Evolutionary conservation across 2,797 vertebrate species (phyloP).

Genomic region (Danio kyathit): DNA sequence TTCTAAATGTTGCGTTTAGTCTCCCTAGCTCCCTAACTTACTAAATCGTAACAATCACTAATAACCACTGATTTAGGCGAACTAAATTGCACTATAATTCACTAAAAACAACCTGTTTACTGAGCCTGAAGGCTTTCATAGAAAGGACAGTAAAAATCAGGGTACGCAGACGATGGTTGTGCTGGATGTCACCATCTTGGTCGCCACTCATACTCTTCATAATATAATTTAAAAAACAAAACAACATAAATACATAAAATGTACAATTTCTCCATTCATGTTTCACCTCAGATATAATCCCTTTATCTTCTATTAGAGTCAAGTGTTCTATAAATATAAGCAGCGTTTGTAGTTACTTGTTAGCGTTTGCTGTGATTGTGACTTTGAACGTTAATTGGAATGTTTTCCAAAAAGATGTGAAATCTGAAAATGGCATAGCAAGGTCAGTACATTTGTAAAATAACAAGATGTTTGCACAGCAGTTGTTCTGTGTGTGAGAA

Average conservation of each 20-base stretch:
- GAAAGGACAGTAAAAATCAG: no score
- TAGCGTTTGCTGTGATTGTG: neutral
- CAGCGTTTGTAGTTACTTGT: conserved; percentile 9
- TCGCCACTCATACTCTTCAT: neutral
- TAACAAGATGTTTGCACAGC: conserved; percentile 36
- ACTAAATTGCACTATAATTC: neutral
- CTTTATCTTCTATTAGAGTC: neutral
- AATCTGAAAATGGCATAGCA: conserved; percentile 23
- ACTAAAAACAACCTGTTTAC: neutral
- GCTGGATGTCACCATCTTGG: neutral
- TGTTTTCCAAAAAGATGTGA: conserved; percentile 25
- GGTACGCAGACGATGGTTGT: no score
- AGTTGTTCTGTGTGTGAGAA: conserved; percentile 7
- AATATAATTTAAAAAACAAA: neutral
- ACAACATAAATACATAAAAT: no score
- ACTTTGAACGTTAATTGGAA: conserved; percentile 27
- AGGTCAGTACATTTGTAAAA: conserved; percentile 16
- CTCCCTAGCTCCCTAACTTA: no score
- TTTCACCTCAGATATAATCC: neutral
- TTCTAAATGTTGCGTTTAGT: no score
- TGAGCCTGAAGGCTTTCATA: no score
- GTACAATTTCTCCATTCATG: neutral
- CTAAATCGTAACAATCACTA: no score
- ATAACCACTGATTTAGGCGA: neutral
- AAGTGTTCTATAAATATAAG: neutral